Base-by-base conservation (phyloP, 2,797 vertebrate species). In the Micrastur ruficollis region DNA sequence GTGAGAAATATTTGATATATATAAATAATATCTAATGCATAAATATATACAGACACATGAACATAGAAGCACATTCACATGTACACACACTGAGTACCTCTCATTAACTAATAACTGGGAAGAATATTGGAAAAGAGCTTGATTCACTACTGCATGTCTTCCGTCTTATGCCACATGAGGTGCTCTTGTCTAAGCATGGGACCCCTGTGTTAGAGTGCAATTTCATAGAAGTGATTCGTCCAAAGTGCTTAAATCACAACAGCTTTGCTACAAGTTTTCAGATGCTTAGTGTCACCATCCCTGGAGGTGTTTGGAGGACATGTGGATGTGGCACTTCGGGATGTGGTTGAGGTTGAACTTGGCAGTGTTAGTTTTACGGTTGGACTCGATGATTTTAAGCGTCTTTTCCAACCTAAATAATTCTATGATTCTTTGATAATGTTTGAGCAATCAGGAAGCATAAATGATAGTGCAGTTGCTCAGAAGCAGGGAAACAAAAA, bases 131-230 rank as follows among this genome's bases (percentile, higher is more conserved):
- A 63, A 46, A 86, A 89, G 18, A 46, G 2, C 6, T 36, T 40
- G 21, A 46, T 61, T 75, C 3, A 5, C 10, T 53, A 14, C n/a
- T 79, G 22, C 14, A 6, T 4, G 5, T 58, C 23, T 76, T 50
- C 44, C 2, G 1, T 27, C 34, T 61, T 38, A n/a, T 2, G 16
- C 4, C 25, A 9, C 9, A 16, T 8, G 7, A 36, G 3, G 2
- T 86, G 86, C 56, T 81, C 40, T 46, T 52, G 20, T 42, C 49
- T 46, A 34, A 53, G 32, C 7, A 19, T 29, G 8, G 31, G 58
- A 36, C 8, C 6, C 8, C 8, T 3, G 5, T 4, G 9, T 18
- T 50, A 34, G 19, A 73, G n/a, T 20, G 23, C 40, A 92, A 86
- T 17, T 71, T 11, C 27, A 25, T 12, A 67, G 34, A 61, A 85